phyloP scores from a whole-genome alignment of 2,797 vertebrate genomes.

The Sebastolobus altivelis region DNA sequence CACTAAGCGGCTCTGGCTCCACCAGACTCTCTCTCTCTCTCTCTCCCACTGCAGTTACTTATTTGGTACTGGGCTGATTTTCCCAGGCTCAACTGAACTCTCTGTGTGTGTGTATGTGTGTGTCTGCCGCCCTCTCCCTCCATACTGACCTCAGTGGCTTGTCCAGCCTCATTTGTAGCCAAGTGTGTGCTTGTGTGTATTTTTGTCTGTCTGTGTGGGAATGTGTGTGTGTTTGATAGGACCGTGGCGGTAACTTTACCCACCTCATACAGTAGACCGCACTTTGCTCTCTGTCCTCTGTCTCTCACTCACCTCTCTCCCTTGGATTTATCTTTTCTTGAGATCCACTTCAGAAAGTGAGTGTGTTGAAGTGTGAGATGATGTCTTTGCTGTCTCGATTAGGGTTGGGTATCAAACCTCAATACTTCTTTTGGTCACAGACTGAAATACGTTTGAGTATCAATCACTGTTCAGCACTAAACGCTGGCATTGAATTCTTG shows the following conservation, averaged over 20 bases:
- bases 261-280: not conserved
- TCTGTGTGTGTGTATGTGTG: slow-evolving; percentile 3
- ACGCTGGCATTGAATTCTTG: not conserved
- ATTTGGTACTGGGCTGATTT: slow-evolving; percentile 77
- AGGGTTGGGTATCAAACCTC: not conserved
- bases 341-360: slow-evolving; percentile 29
- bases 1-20: slow-evolving; percentile 68
- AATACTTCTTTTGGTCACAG: not conserved
- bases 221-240: slow-evolving; percentile 33
- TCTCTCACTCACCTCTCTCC: slow-evolving; percentile 5
- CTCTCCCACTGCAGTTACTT: slow-evolving; percentile 73
- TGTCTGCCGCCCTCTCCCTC: not conserved
- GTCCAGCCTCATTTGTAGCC: slow-evolving; percentile 36
- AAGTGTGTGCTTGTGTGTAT: slow-evolving; percentile 39
- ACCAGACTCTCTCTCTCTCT: slow-evolving; percentile 29
- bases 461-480: not conserved
- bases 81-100: slow-evolving; percentile 78
- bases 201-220: slow-evolving; percentile 55
- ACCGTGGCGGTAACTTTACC: slow-evolving; percentile 18
- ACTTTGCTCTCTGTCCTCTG: slow-evolving; percentile 1
- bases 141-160: slow-evolving; percentile 54
- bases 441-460: not conserved
- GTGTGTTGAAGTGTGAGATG: slow-evolving; percentile 24
- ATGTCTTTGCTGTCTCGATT: not conserved
- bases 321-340: slow-evolving; percentile 25